phyloP scores from a whole-genome alignment of 2,113 vertebrate genomes.

The Ginglymostoma cirratum region DNA sequence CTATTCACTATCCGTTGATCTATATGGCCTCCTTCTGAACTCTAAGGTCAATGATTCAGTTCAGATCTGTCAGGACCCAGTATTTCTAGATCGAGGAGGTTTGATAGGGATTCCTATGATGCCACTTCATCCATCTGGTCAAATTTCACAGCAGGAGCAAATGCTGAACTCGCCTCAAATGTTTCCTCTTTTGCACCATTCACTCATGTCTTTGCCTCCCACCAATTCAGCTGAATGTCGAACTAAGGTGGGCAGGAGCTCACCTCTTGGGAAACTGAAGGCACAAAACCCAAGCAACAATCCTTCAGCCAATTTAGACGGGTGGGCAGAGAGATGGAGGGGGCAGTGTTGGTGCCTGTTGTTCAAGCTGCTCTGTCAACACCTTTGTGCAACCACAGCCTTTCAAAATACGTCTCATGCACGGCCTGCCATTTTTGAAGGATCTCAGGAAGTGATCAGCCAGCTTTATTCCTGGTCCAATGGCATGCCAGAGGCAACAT shows the following conservation, averaged over 20 bases:
- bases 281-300: background rate
- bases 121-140: background rate
- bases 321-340: background rate
- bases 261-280: background rate
- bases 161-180: background rate
- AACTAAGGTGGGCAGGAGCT: background rate
- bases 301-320: background rate
- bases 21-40: background rate
- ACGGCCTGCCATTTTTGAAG: background rate
- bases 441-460: background rate
- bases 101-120: background rate
- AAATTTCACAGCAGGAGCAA: background rate
- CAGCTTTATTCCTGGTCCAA: background rate
- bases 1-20: background rate
- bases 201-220: background rate
- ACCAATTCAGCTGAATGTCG: background rate
- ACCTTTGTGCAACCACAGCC: background rate
- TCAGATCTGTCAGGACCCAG: background rate
- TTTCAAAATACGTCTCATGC: background rate
- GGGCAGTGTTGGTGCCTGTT: background rate
- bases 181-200: background rate
- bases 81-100: background rate
- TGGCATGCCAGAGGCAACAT: background rate
- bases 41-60: background rate
- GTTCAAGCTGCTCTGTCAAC: background rate